These are phyloP conservation scores for Chrosomus eos DNA, from an alignment of 2,797 vertebrate genomes.

Conservation along the genomic window DNA sequence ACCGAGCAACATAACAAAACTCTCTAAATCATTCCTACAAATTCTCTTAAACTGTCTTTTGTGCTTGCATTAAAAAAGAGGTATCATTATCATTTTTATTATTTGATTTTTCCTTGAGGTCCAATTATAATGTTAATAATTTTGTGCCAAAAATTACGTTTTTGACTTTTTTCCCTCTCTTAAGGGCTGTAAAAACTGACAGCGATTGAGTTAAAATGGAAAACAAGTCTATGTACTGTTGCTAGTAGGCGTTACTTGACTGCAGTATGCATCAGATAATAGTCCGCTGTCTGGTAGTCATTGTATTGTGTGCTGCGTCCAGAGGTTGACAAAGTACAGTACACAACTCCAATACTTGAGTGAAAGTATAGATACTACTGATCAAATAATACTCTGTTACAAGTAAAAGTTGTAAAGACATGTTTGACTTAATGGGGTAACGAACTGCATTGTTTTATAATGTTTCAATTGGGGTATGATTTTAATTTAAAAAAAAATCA, in stretches of 20 bases:
- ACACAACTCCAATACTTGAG: no score
- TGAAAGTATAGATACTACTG: no score
- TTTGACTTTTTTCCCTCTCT: not conserved
- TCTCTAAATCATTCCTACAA: not conserved
- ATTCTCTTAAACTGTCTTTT: not conserved
- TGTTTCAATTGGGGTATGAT: no score
- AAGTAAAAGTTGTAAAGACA: no score
- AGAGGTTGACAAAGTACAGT: not conserved
- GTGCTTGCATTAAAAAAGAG: not conserved
- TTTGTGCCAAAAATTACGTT: conserved; percentile 4
- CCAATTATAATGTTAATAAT: not conserved
- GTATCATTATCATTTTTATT: conserved; percentile 7
- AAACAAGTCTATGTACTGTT: not conserved
- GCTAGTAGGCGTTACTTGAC: not conserved
- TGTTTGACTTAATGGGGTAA: no score
- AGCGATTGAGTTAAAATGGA: not conserved
- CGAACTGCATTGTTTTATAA: no score
- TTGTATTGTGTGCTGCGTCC: not conserved
- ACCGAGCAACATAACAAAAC: conserved; percentile 32
- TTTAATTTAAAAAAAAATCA: no score
- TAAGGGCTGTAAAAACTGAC: not conserved
- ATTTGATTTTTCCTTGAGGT: not conserved
- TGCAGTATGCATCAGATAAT: not conserved
- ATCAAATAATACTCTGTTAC: no score
- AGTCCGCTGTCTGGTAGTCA: not conserved